These are phyloP conservation scores for Chionomys nivalis DNA, from an alignment of 2,113 vertebrate genomes.

Conservation along the genomic window DNA sequence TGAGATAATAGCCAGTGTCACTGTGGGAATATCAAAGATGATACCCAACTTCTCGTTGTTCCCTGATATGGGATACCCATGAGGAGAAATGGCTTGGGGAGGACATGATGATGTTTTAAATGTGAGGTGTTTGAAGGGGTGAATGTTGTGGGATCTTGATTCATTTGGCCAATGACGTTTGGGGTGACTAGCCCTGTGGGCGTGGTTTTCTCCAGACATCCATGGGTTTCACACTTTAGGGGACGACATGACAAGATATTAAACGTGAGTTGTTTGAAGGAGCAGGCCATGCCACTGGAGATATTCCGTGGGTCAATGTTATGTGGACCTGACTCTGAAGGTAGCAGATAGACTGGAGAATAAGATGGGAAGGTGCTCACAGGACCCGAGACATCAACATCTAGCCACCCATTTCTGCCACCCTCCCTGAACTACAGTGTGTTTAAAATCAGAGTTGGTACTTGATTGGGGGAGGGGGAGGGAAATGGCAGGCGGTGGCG, in stretches of 20 bases:
- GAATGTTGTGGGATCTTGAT: no score
- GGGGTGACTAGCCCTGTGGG: no score
- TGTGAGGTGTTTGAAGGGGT: neutral
- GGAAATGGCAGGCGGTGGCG: no score
- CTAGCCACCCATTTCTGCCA: neutral
- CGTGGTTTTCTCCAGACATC: no score
- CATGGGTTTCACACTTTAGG: no score
- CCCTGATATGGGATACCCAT: neutral
- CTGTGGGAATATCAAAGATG: neutral
- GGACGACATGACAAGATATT: no score
- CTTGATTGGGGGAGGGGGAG: no score
- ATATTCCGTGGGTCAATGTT: neutral
- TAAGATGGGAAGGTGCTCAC: neutral
- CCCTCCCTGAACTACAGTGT: neutral
- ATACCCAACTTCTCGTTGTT: neutral
- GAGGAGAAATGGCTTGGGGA: neutral
- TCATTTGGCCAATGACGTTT: no score
- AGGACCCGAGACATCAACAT: fast-evolving
- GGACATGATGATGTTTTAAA: neutral
- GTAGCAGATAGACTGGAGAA: neutral
- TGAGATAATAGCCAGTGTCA: neutral
- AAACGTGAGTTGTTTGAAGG: no score
- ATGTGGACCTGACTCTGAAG: neutral
- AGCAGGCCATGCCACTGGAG: neutral
- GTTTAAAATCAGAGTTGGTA: neutral